phyloP scores from a whole-genome alignment of 2,888 invertebrate species.

The Crematogaster levior region DNA sequence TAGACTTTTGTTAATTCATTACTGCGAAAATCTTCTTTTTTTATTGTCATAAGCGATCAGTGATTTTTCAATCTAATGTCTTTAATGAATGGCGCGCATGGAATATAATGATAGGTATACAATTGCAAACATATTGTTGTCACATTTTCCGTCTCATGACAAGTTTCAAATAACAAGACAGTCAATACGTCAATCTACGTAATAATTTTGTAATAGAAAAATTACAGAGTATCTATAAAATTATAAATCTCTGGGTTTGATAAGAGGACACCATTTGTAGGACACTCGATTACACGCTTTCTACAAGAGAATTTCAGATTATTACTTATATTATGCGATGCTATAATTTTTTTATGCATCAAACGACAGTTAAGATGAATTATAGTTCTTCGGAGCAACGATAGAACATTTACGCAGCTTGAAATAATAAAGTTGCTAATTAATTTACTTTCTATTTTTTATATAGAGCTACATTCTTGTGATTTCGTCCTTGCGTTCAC shows the following conservation, averaged over 20 bases:
- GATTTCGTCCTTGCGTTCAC: slow-evolving; percentile 40
- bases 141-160: not conserved
- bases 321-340: not conserved
- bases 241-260: not conserved
- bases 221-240: slow-evolving; percentile 13
- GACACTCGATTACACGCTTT: not conserved
- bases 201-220: not conserved
- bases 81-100: slow-evolving; percentile 21
- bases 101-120: not conserved
- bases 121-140: slow-evolving; percentile 6
- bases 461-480: slow-evolving; percentile 17
- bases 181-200: not conserved
- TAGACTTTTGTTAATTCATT: slow-evolving; percentile 3
- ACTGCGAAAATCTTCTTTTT: not conserved
- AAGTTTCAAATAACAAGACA: slow-evolving; percentile 8
- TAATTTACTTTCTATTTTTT: slow-evolving; percentile 16
- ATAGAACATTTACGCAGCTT: not conserved
- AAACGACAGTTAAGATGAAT: not conserved
- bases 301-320: not conserved
- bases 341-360: not conserved
- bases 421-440: not conserved
- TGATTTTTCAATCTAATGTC: not conserved
- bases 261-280: slow-evolving; percentile 6
- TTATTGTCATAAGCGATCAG: not conserved
- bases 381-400: not conserved